These are phyloP conservation scores for Gymnobelideus leadbeateri DNA, from an alignment of 2,113 vertebrate species.

Conservation along the genomic window DNA sequence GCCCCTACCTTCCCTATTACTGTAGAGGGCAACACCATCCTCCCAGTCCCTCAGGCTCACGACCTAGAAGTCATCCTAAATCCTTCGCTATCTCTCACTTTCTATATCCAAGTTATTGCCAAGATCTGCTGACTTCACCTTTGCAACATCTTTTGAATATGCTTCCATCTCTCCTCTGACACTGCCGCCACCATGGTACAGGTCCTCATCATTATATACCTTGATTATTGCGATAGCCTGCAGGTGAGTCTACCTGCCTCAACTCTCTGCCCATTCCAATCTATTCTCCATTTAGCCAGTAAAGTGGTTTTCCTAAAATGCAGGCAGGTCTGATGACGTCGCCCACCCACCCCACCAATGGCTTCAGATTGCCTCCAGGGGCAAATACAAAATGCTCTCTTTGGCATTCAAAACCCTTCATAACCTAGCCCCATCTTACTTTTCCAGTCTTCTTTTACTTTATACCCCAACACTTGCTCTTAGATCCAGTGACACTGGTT, in stretches of 20 bases:
- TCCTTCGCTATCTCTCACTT: neutral
- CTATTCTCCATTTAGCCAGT: neutral
- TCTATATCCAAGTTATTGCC: neutral
- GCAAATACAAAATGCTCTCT: neutral
- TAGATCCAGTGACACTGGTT: too few species aligned
- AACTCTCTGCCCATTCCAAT: neutral
- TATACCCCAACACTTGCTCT: too few species aligned
- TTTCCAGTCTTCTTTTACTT: neutral
- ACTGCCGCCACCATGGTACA: neutral
- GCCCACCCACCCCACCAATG: too few species aligned
- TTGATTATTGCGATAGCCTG: neutral
- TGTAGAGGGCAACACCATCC: neutral
- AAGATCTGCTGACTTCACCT: neutral
- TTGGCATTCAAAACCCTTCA: neutral
- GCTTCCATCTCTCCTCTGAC: neutral
- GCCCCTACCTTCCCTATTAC: neutral
- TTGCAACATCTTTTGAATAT: neutral
- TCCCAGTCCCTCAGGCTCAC: too few species aligned
- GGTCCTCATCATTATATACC: neutral
- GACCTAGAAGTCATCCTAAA: neutral
- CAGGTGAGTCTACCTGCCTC: neutral
- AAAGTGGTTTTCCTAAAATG: neutral
- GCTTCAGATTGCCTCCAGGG: neutral
- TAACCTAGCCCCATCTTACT: neutral
- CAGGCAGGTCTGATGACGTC: neutral